A percentile compares a stretch with the other conserved stretches of the same genome.
Conservation (phyloP, 2,797 vertebrate species). For the Labeo calbasu region DNA sequence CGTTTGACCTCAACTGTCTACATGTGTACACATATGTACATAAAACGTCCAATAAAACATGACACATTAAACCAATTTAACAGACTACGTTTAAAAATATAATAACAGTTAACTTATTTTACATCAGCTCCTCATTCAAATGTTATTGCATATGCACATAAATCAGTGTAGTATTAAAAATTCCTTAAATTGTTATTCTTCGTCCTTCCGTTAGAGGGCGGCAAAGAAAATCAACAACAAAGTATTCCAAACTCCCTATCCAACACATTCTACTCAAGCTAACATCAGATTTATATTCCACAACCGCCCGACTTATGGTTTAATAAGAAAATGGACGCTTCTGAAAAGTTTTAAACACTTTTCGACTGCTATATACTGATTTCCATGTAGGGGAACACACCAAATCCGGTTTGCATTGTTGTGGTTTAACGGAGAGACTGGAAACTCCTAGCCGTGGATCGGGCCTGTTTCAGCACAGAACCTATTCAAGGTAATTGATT, state of each 20-base stretch:
- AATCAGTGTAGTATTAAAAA: neutral
- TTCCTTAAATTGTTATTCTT: neutral
- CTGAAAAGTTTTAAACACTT: slow-evolving; percentile 14
- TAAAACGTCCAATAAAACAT: neutral
- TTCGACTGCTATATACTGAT: neutral
- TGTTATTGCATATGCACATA: neutral
- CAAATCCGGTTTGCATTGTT: slow-evolving; percentile 22
- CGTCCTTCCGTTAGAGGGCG: slow-evolving; percentile 1
- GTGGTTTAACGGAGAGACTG: slow-evolving; percentile 22
- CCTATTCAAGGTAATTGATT: slow-evolving; percentile 21
- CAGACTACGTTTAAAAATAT: neutral
- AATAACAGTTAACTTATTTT: neutral
- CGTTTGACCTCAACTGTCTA: no score
- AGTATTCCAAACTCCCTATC: slow-evolving; percentile 7
- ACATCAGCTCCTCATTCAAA: neutral
- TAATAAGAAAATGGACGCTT: slow-evolving; percentile 1
- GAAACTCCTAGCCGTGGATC: slow-evolving; percentile 45
- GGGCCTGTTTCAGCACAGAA: slow-evolving; percentile 37
- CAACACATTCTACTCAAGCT: slow-evolving; percentile 12
- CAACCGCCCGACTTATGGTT: neutral
- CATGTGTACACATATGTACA: neutral
- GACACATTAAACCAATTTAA: neutral
- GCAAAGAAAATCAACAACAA: slow-evolving; percentile 38
- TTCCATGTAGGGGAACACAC: slow-evolving; percentile 16
- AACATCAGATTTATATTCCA: slow-evolving; percentile 20